Evolutionary conservation across 1,140 invertebrate species (phyloP), one percentile per base, ranked within the genome.

Genomic region (Bradynema listronoti): DNA sequence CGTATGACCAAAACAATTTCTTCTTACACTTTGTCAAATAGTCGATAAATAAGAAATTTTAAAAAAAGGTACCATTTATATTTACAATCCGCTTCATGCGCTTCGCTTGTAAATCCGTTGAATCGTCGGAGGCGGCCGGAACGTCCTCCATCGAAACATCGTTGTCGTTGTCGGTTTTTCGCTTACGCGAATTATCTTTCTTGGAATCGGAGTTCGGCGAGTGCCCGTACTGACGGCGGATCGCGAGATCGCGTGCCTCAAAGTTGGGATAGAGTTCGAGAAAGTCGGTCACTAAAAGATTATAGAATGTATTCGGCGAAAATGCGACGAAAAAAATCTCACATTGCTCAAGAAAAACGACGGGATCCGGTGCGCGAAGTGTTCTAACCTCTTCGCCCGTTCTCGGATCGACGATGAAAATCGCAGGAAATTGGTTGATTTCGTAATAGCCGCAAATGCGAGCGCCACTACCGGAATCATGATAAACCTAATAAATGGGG

Each of bases 381-480:
- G 25, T 47, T 34, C 47, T 22, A 14, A 66, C 60, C 30, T 56
- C 46, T 58, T 71, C 78, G 72, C 87, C 87, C 50, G 87, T 88
- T 70, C 85, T 81, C 24, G 87, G 87, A 81, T 88, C 87, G 54
- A 88, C 79, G 7, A 88, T 80, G 60, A 86, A 85, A 58, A 88
- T 78, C 72, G 87, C 86, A 2, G 87, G 87, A 73, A 84, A 86
- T n/a, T 80, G 70, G 4, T 72, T 72, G 22, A 87, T 83, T 27
- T 84, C 83, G 72, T 88, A 88, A 73, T 88, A 87, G 62, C 85
- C 83, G 55, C 84, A 83, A 66, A 85, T 87, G 22, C 85, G 80
- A 22, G 81, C 79, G 7, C 87, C 87, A 65, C 88, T 86, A 5
- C 81, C 80, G 57, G 84, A 84, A 72, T 86, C 85, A 54, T 84